Conservation (phyloP, 2,888 invertebrate genomes). For the Cotesia congregata region DNA sequence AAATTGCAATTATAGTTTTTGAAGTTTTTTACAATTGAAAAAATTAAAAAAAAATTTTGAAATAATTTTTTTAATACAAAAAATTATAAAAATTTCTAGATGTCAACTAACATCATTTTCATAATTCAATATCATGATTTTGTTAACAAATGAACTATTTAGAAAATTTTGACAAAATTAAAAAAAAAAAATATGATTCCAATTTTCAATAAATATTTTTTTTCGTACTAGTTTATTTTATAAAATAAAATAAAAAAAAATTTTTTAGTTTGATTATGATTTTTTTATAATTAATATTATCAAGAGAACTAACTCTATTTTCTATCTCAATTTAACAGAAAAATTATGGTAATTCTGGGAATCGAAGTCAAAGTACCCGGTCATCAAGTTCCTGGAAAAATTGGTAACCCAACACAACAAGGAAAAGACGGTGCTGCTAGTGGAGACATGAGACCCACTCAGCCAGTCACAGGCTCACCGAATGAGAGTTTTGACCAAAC, state of each 20-base stretch:
- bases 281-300: too few relatives aligned
- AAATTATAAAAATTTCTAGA: not conserved
- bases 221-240: too few relatives aligned
- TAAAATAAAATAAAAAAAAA: too few relatives aligned
- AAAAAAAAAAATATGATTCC: too few relatives aligned
- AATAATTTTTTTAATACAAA: too few relatives aligned
- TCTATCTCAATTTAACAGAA: slow-evolving; percentile 71
- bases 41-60: not conserved
- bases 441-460: slow-evolving; percentile 39
- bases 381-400: slow-evolving; percentile 78
- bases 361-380: slow-evolving; percentile 82
- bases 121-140: too few relatives aligned
- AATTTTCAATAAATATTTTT: too few relatives aligned
- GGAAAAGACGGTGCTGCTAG: slow-evolving; percentile 50
- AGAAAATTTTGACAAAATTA: too few relatives aligned
- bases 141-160: too few relatives aligned
- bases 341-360: slow-evolving; percentile 88
- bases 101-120: too few relatives aligned
- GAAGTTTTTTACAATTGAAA: not conserved
- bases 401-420: slow-evolving; percentile 83
- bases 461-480: slow-evolving; percentile 49
- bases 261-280: too few relatives aligned
- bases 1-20: too few relatives aligned
- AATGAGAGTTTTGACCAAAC: not conserved
- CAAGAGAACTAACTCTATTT: not conserved